These are phyloP conservation scores for Ctenicera cuprea DNA, from an alignment of 2,888 invertebrate species.

Conservation along the genomic window DNA sequence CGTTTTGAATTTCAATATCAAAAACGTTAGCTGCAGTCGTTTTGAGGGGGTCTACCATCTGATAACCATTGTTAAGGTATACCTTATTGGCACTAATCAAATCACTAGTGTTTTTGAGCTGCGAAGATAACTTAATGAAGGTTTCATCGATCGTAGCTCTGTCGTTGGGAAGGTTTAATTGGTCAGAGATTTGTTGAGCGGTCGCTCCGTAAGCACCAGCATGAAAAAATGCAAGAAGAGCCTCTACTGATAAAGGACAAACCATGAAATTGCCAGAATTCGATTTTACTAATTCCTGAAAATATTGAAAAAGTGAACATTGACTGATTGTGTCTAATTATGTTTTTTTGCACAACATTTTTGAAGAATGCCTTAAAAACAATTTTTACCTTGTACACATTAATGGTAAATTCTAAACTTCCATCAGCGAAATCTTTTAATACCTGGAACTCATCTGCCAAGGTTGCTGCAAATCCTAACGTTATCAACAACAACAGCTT, in stretches of 20 bases:
- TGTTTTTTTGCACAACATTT: too few species aligned
- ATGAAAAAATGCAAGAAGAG: conserved; percentile 64
- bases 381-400: too few species aligned
- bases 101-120: conserved; percentile 46
- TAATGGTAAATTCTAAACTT: too few species aligned
- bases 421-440: too few species aligned
- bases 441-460: too few species aligned
- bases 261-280: conserved; percentile 62
- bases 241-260: conserved; percentile 67
- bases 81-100: conserved; percentile 73
- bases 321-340: too few species aligned
- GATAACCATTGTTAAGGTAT: conserved; percentile 76
- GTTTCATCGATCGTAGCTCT: conserved; percentile 4
- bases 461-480: too few species aligned
- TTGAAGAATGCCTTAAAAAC: too few species aligned
- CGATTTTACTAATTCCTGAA: conserved; percentile 40
- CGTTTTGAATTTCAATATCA: conserved; percentile 75
- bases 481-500: too few species aligned
- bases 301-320: not conserved
- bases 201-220: conserved; percentile 66
- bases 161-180: conserved; percentile 47
- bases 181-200: conserved; percentile 58
- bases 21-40: conserved; percentile 78
- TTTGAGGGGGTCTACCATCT: conserved; percentile 75
- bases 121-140: too few species aligned